Percentiles rank a stretch among this genome's conserved stretches.
Conservation (phyloP, 53 echinoderm and acorn worm species). For the Echinarachnius parma region DNA sequence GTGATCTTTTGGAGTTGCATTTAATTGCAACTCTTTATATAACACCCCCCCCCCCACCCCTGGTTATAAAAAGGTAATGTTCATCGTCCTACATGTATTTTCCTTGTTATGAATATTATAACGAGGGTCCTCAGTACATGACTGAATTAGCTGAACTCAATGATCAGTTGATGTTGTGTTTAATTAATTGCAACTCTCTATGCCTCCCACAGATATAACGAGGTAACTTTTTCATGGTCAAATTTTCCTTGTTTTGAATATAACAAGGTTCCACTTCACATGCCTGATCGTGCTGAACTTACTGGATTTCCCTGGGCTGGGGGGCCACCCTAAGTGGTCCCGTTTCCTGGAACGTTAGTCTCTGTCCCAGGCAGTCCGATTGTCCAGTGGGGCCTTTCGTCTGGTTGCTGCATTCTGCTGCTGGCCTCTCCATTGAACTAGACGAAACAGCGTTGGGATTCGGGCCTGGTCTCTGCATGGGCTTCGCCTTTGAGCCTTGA, state of each 20-base stretch:
- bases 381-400: background rate
- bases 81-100: too few species aligned
- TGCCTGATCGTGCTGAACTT: background rate
- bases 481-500: background rate
- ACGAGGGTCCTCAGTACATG: too few species aligned
- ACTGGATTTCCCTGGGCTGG: conserved; percentile 27
- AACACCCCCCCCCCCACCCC: too few species aligned
- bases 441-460: conserved; percentile 26
- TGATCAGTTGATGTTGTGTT: too few species aligned
- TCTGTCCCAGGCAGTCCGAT: conserved; percentile 19
- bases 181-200: too few species aligned
- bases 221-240: too few species aligned
- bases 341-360: conserved; percentile 13
- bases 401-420: background rate
- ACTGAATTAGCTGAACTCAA: too few species aligned
- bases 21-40: too few species aligned
- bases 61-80: too few species aligned
- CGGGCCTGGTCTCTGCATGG: conserved; percentile 8
- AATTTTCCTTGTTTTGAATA: background rate
- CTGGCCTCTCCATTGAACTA: background rate
- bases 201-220: too few species aligned
- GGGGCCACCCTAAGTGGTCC: conserved; percentile 15
- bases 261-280: background rate
- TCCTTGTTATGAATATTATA: too few species aligned
- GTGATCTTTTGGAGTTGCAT: too few species aligned